Percentiles rank a stretch among this genome's conserved stretches.
Evolutionary conservation across 1,140 invertebrate genomes (phyloP).

Genomic region (Heliconius hewitsoni): DNA sequence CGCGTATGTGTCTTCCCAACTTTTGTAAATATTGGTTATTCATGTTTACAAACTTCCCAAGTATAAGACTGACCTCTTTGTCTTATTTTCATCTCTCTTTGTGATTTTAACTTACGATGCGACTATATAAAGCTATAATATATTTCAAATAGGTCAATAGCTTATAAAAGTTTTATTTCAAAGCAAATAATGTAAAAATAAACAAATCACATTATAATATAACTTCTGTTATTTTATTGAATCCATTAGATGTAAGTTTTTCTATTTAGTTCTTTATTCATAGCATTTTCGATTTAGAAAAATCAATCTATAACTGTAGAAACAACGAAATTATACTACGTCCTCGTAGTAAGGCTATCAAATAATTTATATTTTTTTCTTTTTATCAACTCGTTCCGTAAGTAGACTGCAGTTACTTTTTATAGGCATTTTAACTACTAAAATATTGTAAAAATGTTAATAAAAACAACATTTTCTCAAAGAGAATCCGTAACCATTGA

Average conservation of each 20-base stretch:
- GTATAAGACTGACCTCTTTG: conserved; percentile 80
- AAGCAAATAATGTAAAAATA: conserved; percentile 76
- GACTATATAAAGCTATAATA: conserved; percentile 63
- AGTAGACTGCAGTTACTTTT: too few relatives aligned
- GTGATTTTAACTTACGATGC: conserved; percentile 49
- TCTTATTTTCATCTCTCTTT: conserved; percentile 78
- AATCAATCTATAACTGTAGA: not conserved
- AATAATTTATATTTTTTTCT: too few relatives aligned
- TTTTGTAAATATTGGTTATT: conserved; percentile 79
- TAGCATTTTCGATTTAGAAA: not conserved
- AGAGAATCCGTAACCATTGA: not conserved
- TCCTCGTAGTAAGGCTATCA: too few relatives aligned
- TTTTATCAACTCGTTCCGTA: too few relatives aligned
- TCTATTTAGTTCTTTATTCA: not conserved
- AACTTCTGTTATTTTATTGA: conserved; percentile 50
- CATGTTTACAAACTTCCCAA: conserved; percentile 78
- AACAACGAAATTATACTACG: not conserved
- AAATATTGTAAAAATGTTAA: too few relatives aligned
- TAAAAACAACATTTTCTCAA: too few relatives aligned
- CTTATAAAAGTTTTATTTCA: conserved; percentile 70
- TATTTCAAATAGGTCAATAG: conserved; percentile 67
- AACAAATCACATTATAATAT: conserved; percentile 65
- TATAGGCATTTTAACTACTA: too few relatives aligned
- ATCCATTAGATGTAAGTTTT: conserved; percentile 14
- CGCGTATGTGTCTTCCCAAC: conserved; percentile 77